phyloP scores from a whole-genome alignment of 2,888 invertebrate species.

The Dryadula phaetusa region DNA sequence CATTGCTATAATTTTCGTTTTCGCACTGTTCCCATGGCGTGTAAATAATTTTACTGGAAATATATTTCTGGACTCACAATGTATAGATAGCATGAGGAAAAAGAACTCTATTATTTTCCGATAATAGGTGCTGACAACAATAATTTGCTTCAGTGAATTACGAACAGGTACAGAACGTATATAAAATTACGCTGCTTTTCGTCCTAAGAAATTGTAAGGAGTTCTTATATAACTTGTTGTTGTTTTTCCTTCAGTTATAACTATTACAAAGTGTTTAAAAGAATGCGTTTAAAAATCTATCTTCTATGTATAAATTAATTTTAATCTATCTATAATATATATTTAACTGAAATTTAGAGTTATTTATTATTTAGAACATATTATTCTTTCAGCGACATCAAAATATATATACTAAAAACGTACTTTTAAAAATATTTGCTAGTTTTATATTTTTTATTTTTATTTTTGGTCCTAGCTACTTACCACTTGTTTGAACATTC shows the following conservation, averaged over 20 bases:
- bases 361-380: too few species aligned
- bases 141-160: neutral
- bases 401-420: neutral
- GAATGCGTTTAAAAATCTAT: too few species aligned
- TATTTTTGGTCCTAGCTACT: neutral
- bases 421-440: neutral
- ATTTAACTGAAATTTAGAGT: too few species aligned
- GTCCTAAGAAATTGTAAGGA: neutral
- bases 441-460: neutral
- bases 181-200: neutral
- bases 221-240: too few species aligned
- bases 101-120: slow-evolving; percentile 3
- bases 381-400: too few species aligned
- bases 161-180: neutral
- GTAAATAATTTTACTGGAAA: slow-evolving; percentile 19
- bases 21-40: slow-evolving; percentile 11
- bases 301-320: too few species aligned
- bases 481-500: slow-evolving; percentile 1
- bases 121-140: slow-evolving; percentile 4
- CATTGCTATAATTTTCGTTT: slow-evolving; percentile 4
- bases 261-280: too few species aligned
- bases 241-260: too few species aligned
- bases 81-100: slow-evolving; percentile 18
- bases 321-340: too few species aligned
- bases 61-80: slow-evolving; percentile 16